phyloP scores from a whole-genome alignment of 2,888 invertebrate genomes.

The Campaea margaritaria region DNA sequence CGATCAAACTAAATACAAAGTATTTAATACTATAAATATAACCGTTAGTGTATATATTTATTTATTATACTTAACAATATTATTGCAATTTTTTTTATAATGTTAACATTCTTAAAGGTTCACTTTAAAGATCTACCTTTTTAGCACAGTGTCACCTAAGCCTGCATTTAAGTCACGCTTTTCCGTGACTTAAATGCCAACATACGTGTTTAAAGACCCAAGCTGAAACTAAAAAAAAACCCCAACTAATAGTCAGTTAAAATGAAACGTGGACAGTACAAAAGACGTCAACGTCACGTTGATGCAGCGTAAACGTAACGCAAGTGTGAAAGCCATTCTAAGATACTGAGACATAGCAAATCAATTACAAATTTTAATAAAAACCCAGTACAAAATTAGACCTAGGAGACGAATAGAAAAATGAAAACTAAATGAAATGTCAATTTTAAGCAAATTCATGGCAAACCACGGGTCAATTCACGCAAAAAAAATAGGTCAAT shows the following conservation, averaged over 20 bases:
- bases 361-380: neutral
- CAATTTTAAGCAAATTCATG: neutral
- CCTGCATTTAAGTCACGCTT: too few relatives aligned
- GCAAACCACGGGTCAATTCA: neutral
- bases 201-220: too few relatives aligned
- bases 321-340: conserved; percentile 9
- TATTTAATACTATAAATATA: neutral
- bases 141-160: too few relatives aligned
- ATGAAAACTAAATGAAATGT: neutral
- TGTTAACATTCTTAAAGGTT: too few relatives aligned
- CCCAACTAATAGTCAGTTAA: too few relatives aligned
- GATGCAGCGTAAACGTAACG: neutral
- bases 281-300: conserved; percentile 1
- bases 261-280: too few relatives aligned
- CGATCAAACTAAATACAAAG: neutral
- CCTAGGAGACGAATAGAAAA: neutral
- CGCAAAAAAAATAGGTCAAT: neutral
- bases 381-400: neutral
- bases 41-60: neutral
- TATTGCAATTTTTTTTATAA: too few relatives aligned
- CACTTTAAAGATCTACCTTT: too few relatives aligned
- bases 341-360: neutral
- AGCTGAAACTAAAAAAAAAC: too few relatives aligned
- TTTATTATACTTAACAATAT: too few relatives aligned
- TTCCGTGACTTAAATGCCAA: too few relatives aligned